Evolutionary conservation across 23 tunicate species (phyloP), one percentile per base, ranked within the genome.

Genomic region (Pegea sp.): DNA sequence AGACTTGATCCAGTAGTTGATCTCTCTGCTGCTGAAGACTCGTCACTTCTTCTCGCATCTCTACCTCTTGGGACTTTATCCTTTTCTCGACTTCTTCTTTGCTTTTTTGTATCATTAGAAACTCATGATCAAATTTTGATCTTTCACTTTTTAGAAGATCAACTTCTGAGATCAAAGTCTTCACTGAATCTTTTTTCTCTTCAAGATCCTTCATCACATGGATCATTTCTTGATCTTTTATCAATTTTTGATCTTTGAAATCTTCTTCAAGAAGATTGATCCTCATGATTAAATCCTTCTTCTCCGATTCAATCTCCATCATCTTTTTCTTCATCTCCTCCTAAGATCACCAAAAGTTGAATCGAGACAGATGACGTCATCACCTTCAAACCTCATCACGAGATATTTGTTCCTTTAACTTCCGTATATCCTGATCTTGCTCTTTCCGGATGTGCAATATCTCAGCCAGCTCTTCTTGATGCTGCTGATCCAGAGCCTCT

Each of bases 401-500:
- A 38, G 11, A 38, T 8, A 38, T 16, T 8, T 11, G 13, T 8
- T 8, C 46, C 11, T 43, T 54, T 8, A 61, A 24, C 11, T 31
- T 20, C 43, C 60, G 60, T 30, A 71, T 29, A 48, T 79, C 44
- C 6, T 52, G 26, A 3, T 53, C 34, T 1, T 61, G 53, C n/a
- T 72, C 70, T 1, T 67, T 42, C 46, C 81, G 42, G 21, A 81
- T 68, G 7, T 16, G n/a, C 2, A 81, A 64, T 11, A 81, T 23
- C 42, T 81, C 66, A 2, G 27, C 33, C 81, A 81, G 72, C 38
- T 81, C 93, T 0, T 55, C 81, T 5, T 72, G 80, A 62, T 81
- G 93, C 33, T 81, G 93, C 0, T 62, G 26, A 53, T 81, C 93
- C 53, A 81, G 55, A 28, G 62, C 44, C 26, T 66, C 81, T 6